phyloP scores from a whole-genome alignment of 1,140 invertebrate species.

The Atopsyche davidsoni region DNA sequence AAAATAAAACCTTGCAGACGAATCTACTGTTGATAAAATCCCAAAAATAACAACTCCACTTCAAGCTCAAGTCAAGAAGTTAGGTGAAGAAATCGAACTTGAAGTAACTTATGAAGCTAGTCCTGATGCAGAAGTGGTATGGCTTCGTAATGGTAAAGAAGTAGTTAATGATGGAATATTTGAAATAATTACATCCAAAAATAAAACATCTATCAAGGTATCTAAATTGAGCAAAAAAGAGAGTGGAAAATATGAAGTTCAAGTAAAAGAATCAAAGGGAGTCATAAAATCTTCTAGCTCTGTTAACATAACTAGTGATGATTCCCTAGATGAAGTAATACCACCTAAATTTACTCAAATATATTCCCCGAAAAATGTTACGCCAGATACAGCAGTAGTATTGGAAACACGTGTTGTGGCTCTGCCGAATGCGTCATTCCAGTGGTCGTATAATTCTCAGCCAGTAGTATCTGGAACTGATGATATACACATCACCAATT shows the following conservation, averaged over 20 bases:
- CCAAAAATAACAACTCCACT: conserved; percentile 65
- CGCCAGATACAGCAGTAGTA: conserved; percentile 68
- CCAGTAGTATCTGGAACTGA: conserved; percentile 53
- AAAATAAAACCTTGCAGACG: conserved; percentile 30
- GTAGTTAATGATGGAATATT: conserved; percentile 63
- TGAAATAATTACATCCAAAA: conserved; percentile 57
- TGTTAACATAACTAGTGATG: conserved; percentile 57
- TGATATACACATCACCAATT: conserved; percentile 63
- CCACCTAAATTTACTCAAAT: conserved; percentile 70
- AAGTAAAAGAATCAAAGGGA: conserved; percentile 66
- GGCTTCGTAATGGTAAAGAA: conserved; percentile 83
- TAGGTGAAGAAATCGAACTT: conserved; percentile 48
- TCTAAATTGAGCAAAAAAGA: conserved; percentile 65
- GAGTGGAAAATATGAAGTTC: conserved; percentile 78
- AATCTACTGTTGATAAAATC: conserved; percentile 15
- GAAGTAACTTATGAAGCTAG: conserved; percentile 56
- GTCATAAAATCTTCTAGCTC: conserved; percentile 74
- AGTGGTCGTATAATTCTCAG: conserved; percentile 73
- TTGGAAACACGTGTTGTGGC: conserved; percentile 73
- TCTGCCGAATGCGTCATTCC: conserved; percentile 73
- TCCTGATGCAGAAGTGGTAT: conserved; percentile 69
- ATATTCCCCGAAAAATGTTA: conserved; percentile 64
- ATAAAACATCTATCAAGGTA: conserved; percentile 62
- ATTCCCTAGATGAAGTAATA: conserved; percentile 54
- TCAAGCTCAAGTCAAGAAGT: conserved; percentile 56